These are phyloP conservation scores for Drusus annulatus DNA, from an alignment of 1,140 invertebrate genomes.

Conservation along the genomic window DNA sequence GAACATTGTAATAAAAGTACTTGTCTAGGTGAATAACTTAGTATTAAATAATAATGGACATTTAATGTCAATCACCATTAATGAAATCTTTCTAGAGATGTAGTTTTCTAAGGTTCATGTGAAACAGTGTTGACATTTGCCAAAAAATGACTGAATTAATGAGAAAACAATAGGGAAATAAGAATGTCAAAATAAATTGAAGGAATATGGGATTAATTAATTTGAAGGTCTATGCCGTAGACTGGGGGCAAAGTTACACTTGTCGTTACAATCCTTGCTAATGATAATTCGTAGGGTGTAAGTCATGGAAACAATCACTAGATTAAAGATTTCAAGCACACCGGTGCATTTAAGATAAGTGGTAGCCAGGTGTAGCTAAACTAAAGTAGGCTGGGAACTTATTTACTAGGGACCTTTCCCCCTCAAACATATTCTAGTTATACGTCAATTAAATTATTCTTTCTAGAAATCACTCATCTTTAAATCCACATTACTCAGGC, in stretches of 20 bases:
- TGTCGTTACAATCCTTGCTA: constrained; percentile 8
- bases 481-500: not conserved
- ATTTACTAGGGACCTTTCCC: not conserved
- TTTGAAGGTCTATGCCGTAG: too few relatives aligned
- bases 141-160: constrained; percentile 43
- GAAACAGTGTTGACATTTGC: constrained; percentile 41
- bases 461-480: not conserved
- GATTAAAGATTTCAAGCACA: constrained; percentile 18
- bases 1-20: too few relatives aligned
- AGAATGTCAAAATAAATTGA: constrained; percentile 33
- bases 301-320: constrained; percentile 49
- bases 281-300: constrained; percentile 37
- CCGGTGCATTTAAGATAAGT: constrained; percentile 13
- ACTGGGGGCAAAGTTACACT: too few relatives aligned
- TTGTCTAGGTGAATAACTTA: not conserved
- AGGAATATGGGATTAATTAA: too few relatives aligned
- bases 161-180: constrained; percentile 40
- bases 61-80: constrained; percentile 36
- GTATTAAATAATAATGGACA: constrained; percentile 23
- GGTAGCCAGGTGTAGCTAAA: constrained; percentile 17
- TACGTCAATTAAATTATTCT: constrained; percentile 24
- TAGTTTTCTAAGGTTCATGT: constrained; percentile 39
- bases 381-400: constrained; percentile 24
- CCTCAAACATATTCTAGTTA: constrained; percentile 3
- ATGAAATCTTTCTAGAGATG: constrained; percentile 31